A percentile compares a stretch with the other conserved stretches of the same genome.
Evolutionary conservation across 2,888 invertebrate genomes (phyloP).

Genomic region (Brachypalpus laphriformis): DNA sequence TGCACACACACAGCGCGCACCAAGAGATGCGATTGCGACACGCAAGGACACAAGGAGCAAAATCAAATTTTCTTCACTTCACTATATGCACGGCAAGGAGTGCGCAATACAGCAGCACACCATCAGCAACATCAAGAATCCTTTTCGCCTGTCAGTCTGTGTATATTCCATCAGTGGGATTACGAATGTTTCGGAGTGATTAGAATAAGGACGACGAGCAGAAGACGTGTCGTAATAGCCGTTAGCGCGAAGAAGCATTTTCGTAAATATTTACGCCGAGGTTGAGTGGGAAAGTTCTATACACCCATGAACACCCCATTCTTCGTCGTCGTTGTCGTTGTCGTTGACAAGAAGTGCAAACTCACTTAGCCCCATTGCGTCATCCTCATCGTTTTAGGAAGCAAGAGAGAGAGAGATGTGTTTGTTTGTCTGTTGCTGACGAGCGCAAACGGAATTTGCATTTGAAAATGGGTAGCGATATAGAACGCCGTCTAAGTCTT

Average conservation of each 20-base stretch:
- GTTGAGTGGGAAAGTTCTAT: conserved; percentile 49
- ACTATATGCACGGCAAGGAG: background rate
- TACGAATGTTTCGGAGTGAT: conserved; percentile 73
- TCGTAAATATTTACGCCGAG: conserved; percentile 73
- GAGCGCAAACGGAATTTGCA: conserved; percentile 70
- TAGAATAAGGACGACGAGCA: conserved; percentile 59
- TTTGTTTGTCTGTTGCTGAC: conserved; percentile 73
- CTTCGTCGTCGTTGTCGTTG: too few relatives aligned
- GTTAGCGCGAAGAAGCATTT: conserved; percentile 67
- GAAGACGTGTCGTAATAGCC: conserved; percentile 72
- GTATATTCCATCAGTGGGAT: conserved; percentile 66
- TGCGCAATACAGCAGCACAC: background rate
- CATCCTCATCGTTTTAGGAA: background rate
- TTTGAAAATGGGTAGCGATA: conserved; percentile 36
- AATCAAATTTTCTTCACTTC: conserved; percentile 72
- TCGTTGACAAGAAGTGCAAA: conserved; percentile 69
- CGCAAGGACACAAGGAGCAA: conserved; percentile 51
- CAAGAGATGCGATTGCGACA: conserved; percentile 18
- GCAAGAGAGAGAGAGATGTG: conserved; percentile 21
- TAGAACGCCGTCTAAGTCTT: conserved; percentile 37
- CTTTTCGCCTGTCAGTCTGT: conserved; percentile 59
- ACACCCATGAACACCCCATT: background rate
- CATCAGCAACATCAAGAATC: conserved; percentile 56
- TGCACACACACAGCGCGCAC: conserved; percentile 51
- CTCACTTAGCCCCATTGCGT: conserved; percentile 66